These are phyloP conservation scores for Drosophila parvula DNA, from an alignment of 1,140 invertebrate species.

Conservation along the genomic window DNA sequence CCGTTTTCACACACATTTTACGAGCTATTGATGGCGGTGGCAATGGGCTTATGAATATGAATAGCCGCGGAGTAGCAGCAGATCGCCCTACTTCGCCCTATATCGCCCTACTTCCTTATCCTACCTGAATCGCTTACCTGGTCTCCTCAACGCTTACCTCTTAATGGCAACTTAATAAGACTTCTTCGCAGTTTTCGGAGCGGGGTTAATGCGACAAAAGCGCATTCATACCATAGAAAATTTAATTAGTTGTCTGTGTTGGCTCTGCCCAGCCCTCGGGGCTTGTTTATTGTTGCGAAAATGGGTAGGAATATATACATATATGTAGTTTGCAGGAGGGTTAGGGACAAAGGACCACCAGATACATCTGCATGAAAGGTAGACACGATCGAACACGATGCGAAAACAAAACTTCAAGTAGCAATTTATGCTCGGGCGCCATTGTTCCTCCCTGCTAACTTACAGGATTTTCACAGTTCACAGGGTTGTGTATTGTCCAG, in stretches of 20 bases:
- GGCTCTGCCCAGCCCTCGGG: constrained; percentile 15
- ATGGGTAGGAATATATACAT: background rate
- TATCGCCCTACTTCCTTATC: constrained; percentile 19
- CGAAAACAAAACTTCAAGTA: constrained; percentile 39
- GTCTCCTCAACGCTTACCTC: constrained; percentile 2
- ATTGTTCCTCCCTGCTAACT: constrained; percentile 9
- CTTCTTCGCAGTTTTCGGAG: constrained; percentile 16
- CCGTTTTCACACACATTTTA: constrained; percentile 75
- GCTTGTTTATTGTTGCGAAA: constrained; percentile 53
- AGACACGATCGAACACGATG: constrained; percentile 34
- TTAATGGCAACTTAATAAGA: constrained; percentile 74
- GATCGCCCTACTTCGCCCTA: constrained; percentile 17
- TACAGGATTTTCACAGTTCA: constrained; percentile 43
- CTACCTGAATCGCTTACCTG: constrained; percentile 49
- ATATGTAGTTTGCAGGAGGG: background rate
- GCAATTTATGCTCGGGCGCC: constrained; percentile 21
- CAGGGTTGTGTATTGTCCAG: constrained; percentile 3
- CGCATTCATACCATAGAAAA: constrained; percentile 72
- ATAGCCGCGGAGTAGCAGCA: constrained; percentile 35
- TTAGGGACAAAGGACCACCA: background rate
- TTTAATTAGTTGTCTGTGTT: constrained; percentile 72
- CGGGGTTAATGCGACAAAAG: constrained; percentile 58
- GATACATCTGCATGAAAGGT: constrained; percentile 33
- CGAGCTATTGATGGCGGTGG: constrained; percentile 76
- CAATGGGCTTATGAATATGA: constrained; percentile 77